Evolutionary conservation across 1,140 invertebrate genomes (phyloP).

Genomic region (Colletes gigas): DNA sequence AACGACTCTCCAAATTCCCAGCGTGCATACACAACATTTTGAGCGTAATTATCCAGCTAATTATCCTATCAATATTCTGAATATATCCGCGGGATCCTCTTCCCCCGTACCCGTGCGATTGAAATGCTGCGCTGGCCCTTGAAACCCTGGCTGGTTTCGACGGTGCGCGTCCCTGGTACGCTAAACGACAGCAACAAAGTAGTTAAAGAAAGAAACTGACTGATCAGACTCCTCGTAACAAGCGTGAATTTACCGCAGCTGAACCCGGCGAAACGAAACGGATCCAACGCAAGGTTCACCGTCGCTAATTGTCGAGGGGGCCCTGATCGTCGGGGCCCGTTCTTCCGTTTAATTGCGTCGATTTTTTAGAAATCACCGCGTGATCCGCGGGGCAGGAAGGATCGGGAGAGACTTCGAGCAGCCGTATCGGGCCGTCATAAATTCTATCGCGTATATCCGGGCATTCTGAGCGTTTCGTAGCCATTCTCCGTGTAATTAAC

Average conservation of each 20-base stretch:
- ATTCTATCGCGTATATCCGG: constrained; percentile 62
- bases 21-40: background rate
- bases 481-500: constrained; percentile 67
- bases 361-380: constrained; percentile 44
- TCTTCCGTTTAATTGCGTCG: constrained; percentile 44
- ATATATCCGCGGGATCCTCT: background rate
- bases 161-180: no score
- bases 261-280: constrained; percentile 5
- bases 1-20: background rate
- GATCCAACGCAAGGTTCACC: background rate
- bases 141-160: background rate
- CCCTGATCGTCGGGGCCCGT: constrained; percentile 3
- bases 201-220: constrained; percentile 20
- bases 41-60: constrained; percentile 30
- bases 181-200: constrained; percentile 9
- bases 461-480: constrained; percentile 63
- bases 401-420: background rate
- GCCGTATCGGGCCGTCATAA: constrained; percentile 55
- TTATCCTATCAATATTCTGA: background rate
- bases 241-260: constrained; percentile 10
- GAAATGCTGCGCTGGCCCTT: no score
- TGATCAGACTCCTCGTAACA: background rate
- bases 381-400: constrained; percentile 7
- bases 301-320: constrained; percentile 3
- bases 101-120: no score